phyloP scores from a whole-genome alignment of 2,888 invertebrate genomes.

The Mythimna vitellina region DNA sequence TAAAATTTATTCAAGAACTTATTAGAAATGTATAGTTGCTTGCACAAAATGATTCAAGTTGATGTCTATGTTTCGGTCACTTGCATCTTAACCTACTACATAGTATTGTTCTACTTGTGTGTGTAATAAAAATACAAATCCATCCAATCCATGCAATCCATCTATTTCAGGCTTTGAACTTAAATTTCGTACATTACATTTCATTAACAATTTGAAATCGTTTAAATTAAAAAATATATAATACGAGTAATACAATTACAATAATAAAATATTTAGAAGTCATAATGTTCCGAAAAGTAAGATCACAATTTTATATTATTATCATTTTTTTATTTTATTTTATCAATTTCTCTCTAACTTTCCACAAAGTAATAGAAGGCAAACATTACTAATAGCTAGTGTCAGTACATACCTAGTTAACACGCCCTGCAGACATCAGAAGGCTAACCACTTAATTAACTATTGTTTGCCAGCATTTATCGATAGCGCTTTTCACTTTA shows the following conservation, averaged over 20 bases:
- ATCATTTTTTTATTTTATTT: background rate
- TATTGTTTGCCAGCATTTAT: constrained; percentile 44
- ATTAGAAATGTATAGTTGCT: background rate
- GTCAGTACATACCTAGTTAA: background rate
- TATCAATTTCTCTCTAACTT: background rate
- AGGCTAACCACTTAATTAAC: constrained; percentile 44
- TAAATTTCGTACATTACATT: too few species aligned
- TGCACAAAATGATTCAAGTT: background rate
- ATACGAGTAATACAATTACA: too few species aligned
- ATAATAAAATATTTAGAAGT: too few species aligned
- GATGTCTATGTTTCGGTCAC: background rate
- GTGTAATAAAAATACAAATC: too few species aligned
- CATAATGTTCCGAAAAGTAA: too few species aligned
- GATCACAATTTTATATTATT: too few species aligned
- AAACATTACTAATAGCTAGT: constrained; percentile 26
- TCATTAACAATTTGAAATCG: too few species aligned
- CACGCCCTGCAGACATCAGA: constrained; percentile 31
- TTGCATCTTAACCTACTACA: background rate
- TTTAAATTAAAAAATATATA: too few species aligned
- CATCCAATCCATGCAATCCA: too few species aligned
- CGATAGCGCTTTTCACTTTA: constrained; percentile 46
- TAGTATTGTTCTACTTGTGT: background rate
- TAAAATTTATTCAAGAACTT: background rate
- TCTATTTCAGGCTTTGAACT: too few species aligned
- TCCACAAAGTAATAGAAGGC: background rate